Percentiles rank a stretch among this genome's conserved stretches.
Conservation (phyloP, 1,140 invertebrate species). For the Trichoplusia ni region DNA sequence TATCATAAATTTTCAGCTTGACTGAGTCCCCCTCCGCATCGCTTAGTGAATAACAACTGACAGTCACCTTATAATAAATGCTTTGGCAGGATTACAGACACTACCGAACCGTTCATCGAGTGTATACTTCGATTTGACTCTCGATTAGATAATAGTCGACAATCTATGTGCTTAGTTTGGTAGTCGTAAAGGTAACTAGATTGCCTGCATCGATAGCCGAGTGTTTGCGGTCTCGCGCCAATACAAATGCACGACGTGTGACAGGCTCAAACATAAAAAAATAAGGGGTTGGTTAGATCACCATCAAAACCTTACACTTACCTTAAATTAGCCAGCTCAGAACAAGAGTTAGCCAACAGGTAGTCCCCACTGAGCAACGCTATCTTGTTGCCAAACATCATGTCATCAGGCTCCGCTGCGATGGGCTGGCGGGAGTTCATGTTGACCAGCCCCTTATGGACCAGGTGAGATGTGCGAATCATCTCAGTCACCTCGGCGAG, state of each 20-base stretch:
- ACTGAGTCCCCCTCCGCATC: neutral
- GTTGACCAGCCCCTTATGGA: conserved; percentile 96
- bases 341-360: conserved; percentile 93
- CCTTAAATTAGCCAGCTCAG: conserved; percentile 91
- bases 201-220: no score
- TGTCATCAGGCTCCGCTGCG: conserved; percentile 83
- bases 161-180: no score
- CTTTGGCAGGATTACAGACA: no score
- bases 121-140: no score
- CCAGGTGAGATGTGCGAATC: conserved; percentile 97
- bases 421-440: conserved; percentile 84
- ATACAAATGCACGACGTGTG: no score
- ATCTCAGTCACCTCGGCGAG: conserved; percentile 98
- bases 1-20: conserved; percentile 15
- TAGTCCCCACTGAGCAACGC: conserved; percentile 96
- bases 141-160: no score
- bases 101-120: no score
- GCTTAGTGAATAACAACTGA: no score
- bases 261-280: no score
- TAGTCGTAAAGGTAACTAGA: no score
- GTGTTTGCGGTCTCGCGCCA: no score
- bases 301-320: conserved; percentile 61
- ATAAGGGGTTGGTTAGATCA: neutral
- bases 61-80: no score
- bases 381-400: conserved; percentile 98